Evolutionary conservation across 2,888 invertebrate species (phyloP).

Genomic region (Leptarthrus brevirostris): DNA sequence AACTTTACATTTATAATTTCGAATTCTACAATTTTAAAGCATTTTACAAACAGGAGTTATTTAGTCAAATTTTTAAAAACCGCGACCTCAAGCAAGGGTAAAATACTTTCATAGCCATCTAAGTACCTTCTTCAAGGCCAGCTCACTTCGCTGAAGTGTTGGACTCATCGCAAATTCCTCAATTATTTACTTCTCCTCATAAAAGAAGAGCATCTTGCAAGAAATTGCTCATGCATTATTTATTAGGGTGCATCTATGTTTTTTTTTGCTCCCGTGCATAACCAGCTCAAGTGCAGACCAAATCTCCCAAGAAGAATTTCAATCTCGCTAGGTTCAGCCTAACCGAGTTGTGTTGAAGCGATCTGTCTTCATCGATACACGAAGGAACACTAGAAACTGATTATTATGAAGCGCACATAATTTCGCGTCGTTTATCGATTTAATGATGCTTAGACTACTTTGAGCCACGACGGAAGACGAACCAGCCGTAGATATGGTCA

Average conservation of each 20-base stretch:
- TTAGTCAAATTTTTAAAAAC: no score
- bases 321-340: neutral
- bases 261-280: slow-evolving; percentile 12
- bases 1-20: no score
- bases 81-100: no score
- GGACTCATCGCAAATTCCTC: slow-evolving; percentile 11
- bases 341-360: neutral
- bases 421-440: slow-evolving; percentile 46
- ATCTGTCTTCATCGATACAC: neutral
- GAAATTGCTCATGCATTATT: slow-evolving; percentile 44
- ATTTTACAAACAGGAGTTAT: no score
- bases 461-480: neutral
- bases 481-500: neutral
- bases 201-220: slow-evolving; percentile 20
- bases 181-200: slow-evolving; percentile 9
- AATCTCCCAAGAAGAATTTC: slow-evolving; percentile 19
- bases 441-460: slow-evolving; percentile 35
- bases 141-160: neutral
- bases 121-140: slow-evolving; percentile 4
- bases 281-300: neutral
- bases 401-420: slow-evolving; percentile 40
- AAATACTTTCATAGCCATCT: no score
- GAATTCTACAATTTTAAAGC: no score
- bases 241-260: slow-evolving; percentile 32
- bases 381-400: slow-evolving; percentile 2